Percentiles rank a stretch among this genome's conserved stretches.
Evolutionary conservation across 2,113 vertebrate genomes (phyloP).

Genomic region (Epinephelus fuscoguttatus): DNA sequence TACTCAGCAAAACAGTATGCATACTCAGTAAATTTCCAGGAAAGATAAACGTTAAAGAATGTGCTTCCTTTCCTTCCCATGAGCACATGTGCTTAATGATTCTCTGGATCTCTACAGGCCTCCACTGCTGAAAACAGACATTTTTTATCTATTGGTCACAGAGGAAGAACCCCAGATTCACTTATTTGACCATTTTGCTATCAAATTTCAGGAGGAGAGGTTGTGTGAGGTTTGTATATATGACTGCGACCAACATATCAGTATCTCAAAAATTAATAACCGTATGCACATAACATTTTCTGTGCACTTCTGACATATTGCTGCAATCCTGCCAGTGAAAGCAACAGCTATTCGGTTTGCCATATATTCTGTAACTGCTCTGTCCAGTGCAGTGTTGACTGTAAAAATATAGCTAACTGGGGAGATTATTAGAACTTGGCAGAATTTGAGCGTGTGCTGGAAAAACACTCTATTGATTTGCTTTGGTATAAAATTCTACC

Average conservation of each 20-base stretch:
- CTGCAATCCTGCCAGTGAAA: constrained; percentile 35
- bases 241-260: not conserved
- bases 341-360: constrained; percentile 5
- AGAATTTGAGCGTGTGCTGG: constrained; percentile 34
- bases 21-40: constrained; percentile 13
- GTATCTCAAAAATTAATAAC: not conserved
- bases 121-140: constrained; percentile 10
- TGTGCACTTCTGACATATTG: constrained; percentile 15
- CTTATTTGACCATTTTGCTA: not conserved
- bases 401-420: constrained; percentile 53
- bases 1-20: not conserved
- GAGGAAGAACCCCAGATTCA: not conserved
- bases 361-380: constrained; percentile 28
- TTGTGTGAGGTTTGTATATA: not conserved
- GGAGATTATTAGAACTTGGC: constrained; percentile 54
- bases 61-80: constrained; percentile 27
- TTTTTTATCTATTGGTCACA: not conserved
- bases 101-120: not conserved
- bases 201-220: not conserved
- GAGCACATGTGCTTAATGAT: constrained; percentile 12
- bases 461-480: constrained; percentile 52
- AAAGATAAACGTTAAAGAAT: constrained; percentile 28
- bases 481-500: constrained; percentile 34
- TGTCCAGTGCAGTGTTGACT: constrained; percentile 52
- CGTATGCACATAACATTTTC: not conserved